phyloP scores from a whole-genome alignment of 2,888 invertebrate genomes.

The Anaspis maculata region DNA sequence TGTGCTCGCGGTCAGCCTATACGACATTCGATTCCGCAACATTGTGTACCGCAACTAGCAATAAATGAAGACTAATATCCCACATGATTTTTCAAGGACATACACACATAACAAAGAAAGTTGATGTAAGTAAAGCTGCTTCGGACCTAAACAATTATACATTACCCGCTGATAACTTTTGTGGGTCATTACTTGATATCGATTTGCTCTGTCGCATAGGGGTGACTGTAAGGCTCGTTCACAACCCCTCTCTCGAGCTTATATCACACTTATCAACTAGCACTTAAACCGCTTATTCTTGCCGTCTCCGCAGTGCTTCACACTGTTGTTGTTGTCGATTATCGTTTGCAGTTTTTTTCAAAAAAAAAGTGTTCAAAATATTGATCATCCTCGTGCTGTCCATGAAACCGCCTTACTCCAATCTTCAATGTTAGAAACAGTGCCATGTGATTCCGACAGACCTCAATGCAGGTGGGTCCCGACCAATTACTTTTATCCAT shows the following conservation, averaged over 20 bases:
- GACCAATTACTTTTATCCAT: conserved; percentile 17
- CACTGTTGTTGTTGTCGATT: too few relatives aligned
- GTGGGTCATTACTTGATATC: conserved; percentile 40
- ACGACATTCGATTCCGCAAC: conserved; percentile 23
- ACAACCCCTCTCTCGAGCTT: conserved; percentile 27
- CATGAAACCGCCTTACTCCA: conserved; percentile 27
- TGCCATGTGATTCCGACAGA: conserved; percentile 34
- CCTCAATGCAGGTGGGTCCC: conserved; percentile 36
- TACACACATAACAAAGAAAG: conserved; percentile 39
- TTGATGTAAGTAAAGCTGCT: conserved; percentile 39
- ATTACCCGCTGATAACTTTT: conserved; percentile 27
- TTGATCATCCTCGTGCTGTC: conserved; percentile 25
- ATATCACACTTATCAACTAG: conserved; percentile 27
- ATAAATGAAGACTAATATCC: conserved; percentile 41
- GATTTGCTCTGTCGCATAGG: conserved; percentile 42
- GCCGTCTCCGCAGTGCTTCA: too few relatives aligned
- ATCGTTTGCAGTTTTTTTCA: conserved; percentile 17
- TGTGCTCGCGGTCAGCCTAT: conserved; percentile 24
- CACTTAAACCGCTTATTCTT: conserved; percentile 29
- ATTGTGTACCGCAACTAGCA: conserved; percentile 36
- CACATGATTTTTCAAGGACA: conserved; percentile 41
- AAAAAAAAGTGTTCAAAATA: conserved; percentile 17
- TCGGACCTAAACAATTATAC: conserved; percentile 13
- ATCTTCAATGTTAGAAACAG: conserved; percentile 35
- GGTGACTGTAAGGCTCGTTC: conserved; percentile 37